Conservation (phyloP, 2,113 vertebrate species). For the Piprites chloris region DNA sequence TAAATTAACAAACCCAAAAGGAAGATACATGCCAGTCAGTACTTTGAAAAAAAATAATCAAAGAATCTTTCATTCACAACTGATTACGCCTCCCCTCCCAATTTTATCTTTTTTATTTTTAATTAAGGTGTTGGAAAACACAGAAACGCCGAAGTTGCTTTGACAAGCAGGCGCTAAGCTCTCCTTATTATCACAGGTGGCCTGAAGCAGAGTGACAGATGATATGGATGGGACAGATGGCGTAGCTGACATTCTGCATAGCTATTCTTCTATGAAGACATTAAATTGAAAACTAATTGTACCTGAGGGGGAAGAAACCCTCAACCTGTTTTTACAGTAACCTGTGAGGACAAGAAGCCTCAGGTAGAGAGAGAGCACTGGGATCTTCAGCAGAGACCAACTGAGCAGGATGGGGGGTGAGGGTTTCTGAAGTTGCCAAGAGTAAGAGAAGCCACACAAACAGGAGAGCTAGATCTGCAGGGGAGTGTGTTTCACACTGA, state of each 20-base stretch:
- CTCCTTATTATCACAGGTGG: conserved; percentile 30
- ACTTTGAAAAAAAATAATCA: not conserved
- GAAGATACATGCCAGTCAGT: not conserved
- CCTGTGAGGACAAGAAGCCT: not conserved
- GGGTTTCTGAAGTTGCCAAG: not conserved
- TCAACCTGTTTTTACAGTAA: not conserved
- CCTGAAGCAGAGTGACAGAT: conserved; percentile 31
- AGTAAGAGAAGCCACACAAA: not conserved
- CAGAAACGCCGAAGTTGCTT: not conserved
- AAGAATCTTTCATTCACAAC: not conserved
- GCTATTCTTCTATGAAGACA: conserved; percentile 4
- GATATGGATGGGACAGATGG: conserved; percentile 32
- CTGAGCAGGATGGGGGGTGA: not conserved
- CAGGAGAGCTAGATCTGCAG: accelerated
- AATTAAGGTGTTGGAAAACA: not conserved
- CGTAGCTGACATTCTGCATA: not conserved
- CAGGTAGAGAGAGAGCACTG: not conserved
- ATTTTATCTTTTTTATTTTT: not conserved
- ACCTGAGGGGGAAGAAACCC: not conserved
- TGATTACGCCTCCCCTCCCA: not conserved
- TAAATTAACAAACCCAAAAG: not conserved
- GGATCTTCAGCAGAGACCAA: not conserved
- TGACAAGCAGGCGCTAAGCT: conserved; percentile 27
- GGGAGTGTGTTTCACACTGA: not conserved
- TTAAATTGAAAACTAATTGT: not conserved